Evolutionary conservation across 1,140 invertebrate species (phyloP), one percentile per base, ranked within the genome.

Genomic region (Propsilocerus akamusi): DNA sequence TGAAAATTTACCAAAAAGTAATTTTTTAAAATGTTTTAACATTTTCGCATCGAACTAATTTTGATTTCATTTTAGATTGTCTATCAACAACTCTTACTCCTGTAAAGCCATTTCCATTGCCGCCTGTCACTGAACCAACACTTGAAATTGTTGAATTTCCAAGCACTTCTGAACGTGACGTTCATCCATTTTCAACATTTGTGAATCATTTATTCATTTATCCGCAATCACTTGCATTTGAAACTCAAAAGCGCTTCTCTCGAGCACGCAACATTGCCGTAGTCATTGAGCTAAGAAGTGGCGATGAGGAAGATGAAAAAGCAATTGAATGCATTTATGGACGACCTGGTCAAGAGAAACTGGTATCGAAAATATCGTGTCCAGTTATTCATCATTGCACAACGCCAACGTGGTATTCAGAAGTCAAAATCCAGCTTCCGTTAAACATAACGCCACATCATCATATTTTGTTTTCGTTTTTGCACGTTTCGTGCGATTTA

Each of bases 201-300:
- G 67, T 80, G 4, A 93, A 97, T 68, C 81, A 91, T 63, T 66
- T 97, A 0, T 96, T 92, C 65, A 79, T 97, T 2, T 93, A 93
- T 66, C 93, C 93, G 0, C 68, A 84, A 51, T 74, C 68, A 49
- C 68, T 97, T 7, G 86, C 81, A 59, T 95, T 91, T 62, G 91
- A 95, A 63, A 81, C 81, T n/a, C 90, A 95, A 65, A 94, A 93
- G 62, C 86, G 93, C 57, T 91, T 91, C 61, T 80, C 77, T 1
- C 70, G 89, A 61, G 90, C 91, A 1, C 72, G 91, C 56, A 97
- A 97, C 61, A 90, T 97, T 56, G 84, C 86, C 0, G 92, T 89
- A 53, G 74, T 81, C 34, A 72, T 96, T 7, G 89, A 96, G 67
- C 60, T 96, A 22, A 71, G 81, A 49, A 87, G 93, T 57, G 75